phyloP scores from a whole-genome alignment of 2,797 vertebrate genomes.

The Crenuchus spilurus region DNA sequence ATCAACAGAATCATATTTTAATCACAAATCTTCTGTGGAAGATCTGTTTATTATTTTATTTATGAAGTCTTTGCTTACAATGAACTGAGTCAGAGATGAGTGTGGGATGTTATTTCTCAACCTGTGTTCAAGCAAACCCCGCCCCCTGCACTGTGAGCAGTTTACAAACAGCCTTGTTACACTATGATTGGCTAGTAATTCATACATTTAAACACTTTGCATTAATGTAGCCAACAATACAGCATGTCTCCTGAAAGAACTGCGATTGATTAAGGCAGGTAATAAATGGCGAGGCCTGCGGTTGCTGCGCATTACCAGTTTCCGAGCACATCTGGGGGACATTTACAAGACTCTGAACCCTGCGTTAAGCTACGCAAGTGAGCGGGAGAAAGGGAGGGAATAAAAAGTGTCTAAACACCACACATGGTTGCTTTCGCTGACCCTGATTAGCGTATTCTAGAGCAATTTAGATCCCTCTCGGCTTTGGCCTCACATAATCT shows the following conservation, averaged over 20 bases:
- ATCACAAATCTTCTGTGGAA: conserved; percentile 31
- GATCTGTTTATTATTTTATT: conserved; percentile 15
- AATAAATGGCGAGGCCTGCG: conserved; percentile 59
- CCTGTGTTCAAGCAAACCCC: not conserved
- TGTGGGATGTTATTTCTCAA: not conserved
- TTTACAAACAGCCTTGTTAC: not conserved
- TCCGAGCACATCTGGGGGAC: conserved; percentile 64
- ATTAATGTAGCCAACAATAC: not conserved
- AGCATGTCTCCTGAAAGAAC: conserved; percentile 35
- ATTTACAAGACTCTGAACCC: conserved; percentile 53
- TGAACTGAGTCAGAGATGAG: conserved; percentile 12
- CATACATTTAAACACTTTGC: not conserved
- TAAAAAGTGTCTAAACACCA: conserved; percentile 49
- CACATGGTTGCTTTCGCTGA: conserved; percentile 51
- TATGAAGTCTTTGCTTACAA: not conserved
- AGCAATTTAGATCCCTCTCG: conserved; percentile 43
- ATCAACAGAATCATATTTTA: conserved; percentile 36
- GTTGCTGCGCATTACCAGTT: conserved; percentile 59
- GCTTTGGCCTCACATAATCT: conserved; percentile 20
- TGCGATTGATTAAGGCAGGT: conserved; percentile 60
- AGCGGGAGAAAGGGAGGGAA: not conserved
- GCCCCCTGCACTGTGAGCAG: not conserved
- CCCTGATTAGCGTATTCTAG: conserved; percentile 39
- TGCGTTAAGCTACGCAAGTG: not conserved
- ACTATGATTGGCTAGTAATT: not conserved